Evolutionary conservation across 2,797 vertebrate genomes (phyloP), one percentile per base, ranked within the genome.

Genomic region (Coranthus polyacanthus): DNA sequence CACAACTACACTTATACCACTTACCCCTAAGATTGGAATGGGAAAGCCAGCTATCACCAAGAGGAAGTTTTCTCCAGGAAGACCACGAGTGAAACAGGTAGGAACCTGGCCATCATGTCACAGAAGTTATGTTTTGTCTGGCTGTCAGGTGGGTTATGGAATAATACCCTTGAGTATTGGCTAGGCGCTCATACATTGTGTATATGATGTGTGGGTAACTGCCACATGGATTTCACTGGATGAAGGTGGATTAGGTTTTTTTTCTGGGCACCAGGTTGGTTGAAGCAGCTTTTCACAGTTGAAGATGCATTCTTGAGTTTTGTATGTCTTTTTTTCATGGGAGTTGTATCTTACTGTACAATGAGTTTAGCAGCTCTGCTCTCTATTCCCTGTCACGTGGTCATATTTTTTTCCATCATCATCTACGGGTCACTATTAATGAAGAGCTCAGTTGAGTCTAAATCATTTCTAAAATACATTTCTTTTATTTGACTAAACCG

Each of bases 11-110:
- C 97, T 96, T 49, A 92, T 98, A 90, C 94, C 96, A 18, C 94
- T 97, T 81, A 95, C 95, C 84, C 96, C 96, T 52, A 99, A 98
- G 94, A 99, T 98, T 17, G 97, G 97, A 87, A 98, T 98, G 97
- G 97, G 97, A 29, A 98, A 98, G 81, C 97, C 97, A 42, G 97
- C 97, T 84, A 98, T 98, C 89, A 96, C 96, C 84, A 98, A 98
- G 92, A 95, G 96, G 83, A 98, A 98, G 71, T 98, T 98, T 84
- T 98, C 97, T 75, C 97, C 97, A 6, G 97, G 97, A 17, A 95
- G 97, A 78, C 97, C 97, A 36, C 90, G 96, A 42, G 96, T 96
- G 21, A 97, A 95, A 92, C 97, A 97, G 97, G 97, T 98, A 94
- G 84, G 93, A 17, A 47, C n/a, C 24, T 56, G 15, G 8, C 43